A percentile compares a stretch with the other conserved stretches of the same genome.
These are phyloP conservation scores for Lepus oiostolus DNA, from an alignment of 2,797 vertebrate genomes.

Conservation along the genomic window DNA sequence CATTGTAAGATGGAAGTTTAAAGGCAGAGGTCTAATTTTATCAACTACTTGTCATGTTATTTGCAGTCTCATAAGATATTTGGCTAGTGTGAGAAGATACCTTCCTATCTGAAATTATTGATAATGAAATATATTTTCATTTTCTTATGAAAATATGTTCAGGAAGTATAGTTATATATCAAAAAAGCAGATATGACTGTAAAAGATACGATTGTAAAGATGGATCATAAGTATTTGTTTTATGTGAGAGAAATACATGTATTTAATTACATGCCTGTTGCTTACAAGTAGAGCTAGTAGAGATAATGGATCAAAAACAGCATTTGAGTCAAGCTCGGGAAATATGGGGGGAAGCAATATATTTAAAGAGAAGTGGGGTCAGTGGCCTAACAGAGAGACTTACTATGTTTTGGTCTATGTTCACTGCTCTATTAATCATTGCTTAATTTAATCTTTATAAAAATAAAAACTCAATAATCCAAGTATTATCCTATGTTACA, in stretches of 20 bases:
- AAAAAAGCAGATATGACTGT: neutral
- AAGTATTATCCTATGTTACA: neutral
- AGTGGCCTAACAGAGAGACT: neutral
- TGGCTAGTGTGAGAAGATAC: neutral
- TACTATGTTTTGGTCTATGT: neutral
- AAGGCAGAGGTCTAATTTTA: neutral
- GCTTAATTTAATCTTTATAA: slow-evolving; percentile 33
- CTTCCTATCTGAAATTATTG: neutral
- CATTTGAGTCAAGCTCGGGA: neutral
- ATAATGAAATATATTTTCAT: neutral
- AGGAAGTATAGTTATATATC: neutral
- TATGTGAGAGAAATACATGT: neutral
- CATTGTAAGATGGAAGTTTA: neutral
- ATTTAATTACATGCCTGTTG: neutral
- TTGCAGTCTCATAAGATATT: neutral
- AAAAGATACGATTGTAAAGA: neutral
- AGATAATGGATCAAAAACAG: neutral
- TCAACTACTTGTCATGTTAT: neutral
- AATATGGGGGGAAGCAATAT: neutral
- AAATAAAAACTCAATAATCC: neutral
- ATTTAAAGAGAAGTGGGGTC: neutral
- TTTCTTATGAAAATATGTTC: neutral
- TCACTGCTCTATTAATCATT: neutral
- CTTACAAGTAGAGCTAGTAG: neutral
- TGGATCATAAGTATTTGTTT: neutral